Conservation (phyloP, 2,113 vertebrate species). For the Rhinolophus sinicus region DNA sequence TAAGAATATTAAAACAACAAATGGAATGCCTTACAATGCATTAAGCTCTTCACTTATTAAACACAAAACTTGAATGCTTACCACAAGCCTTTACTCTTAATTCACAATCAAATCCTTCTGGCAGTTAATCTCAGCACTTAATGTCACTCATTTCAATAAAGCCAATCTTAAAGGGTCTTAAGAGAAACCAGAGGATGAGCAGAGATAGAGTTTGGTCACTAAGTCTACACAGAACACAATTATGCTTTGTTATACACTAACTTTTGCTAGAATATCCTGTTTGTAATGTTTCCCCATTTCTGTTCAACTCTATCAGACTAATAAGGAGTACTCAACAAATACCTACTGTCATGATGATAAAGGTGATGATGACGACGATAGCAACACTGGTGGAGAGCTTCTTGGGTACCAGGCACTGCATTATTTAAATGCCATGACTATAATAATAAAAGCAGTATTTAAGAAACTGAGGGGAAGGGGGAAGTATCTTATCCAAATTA, state of each 20-base stretch:
- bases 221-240: background rate
- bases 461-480: background rate
- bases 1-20: conserved; percentile 64
- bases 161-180: conserved; percentile 22
- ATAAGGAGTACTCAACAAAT: background rate
- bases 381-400: background rate
- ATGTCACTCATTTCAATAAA: conserved; percentile 44
- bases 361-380: background rate
- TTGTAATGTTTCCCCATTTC: background rate
- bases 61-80: conserved; percentile 71
- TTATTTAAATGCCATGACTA: background rate
- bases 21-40: conserved; percentile 67
- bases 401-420: background rate
- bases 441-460: background rate
- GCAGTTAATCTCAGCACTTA: conserved; percentile 65
- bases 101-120: conserved; percentile 65
- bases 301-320: background rate
- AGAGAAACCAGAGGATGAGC: conserved; percentile 39
- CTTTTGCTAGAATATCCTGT: background rate
- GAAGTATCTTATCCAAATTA: background rate
- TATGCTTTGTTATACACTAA: background rate
- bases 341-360: background rate
- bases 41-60: conserved; percentile 73
- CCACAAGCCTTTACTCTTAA: conserved; percentile 65
- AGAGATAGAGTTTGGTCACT: background rate